These are phyloP conservation scores for Lithophane leautieri DNA, from an alignment of 2,888 invertebrate species.

Conservation along the genomic window DNA sequence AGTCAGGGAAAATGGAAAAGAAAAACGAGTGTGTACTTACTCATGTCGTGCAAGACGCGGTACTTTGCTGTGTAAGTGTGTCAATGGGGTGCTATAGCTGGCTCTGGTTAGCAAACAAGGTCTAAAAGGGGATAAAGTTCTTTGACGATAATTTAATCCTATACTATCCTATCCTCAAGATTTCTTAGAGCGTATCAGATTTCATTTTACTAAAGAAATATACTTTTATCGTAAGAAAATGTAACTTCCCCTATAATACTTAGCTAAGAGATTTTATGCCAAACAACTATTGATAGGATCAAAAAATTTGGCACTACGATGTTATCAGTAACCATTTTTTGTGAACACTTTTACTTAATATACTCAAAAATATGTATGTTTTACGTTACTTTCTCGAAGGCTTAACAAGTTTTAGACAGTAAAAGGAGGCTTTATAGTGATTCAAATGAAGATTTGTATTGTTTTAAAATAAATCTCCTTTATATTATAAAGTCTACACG, in stretches of 20 bases:
- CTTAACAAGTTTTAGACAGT: neutral
- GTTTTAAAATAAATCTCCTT: neutral
- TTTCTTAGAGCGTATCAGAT: conserved; percentile 17
- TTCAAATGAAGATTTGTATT: conserved; percentile 1
- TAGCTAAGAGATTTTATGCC: neutral
- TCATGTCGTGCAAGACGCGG: conserved; percentile 35
- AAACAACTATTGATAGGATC: conserved; percentile 17
- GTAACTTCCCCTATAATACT: neutral
- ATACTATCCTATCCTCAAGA: neutral
- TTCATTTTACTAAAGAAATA: conserved; percentile 9
- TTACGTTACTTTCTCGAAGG: neutral
- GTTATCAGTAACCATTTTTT: neutral
- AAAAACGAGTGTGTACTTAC: conserved; percentile 53
- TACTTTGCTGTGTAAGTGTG: conserved; percentile 50
- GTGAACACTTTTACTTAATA: neutral
- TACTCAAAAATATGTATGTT: neutral
- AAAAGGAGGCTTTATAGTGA: neutral
- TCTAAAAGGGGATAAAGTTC: conserved; percentile 25
- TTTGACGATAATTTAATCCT: conserved; percentile 46
- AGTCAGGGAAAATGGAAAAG: conserved; percentile 23
- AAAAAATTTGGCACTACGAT: conserved; percentile 18
- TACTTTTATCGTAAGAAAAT: neutral
- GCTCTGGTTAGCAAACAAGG: conserved; percentile 47
- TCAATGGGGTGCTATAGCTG: conserved; percentile 42
- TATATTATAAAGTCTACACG: conserved; percentile 6